Evolutionary conservation across 2,888 invertebrate species (phyloP).

Genomic region (Tyria jacobaeae): DNA sequence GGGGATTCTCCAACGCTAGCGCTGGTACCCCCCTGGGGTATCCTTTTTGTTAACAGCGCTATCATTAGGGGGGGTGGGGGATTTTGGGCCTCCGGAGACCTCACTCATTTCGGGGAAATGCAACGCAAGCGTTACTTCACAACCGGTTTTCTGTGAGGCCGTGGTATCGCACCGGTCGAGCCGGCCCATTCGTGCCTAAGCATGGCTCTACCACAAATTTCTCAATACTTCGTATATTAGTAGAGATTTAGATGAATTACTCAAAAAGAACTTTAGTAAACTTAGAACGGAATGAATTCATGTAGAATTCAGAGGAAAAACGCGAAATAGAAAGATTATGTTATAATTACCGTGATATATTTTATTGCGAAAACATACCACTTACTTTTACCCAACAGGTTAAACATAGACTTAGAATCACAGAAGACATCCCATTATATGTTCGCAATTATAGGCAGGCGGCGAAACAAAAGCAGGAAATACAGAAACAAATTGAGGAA

Average conservation of each 20-base stretch:
- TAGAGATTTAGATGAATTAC: not conserved
- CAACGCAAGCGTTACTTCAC: no score
- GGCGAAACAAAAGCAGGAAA: slow-evolving; percentile 6
- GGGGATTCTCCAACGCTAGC: no score
- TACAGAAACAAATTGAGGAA: slow-evolving; percentile 18
- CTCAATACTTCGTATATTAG: not conserved
- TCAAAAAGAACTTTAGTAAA: not conserved
- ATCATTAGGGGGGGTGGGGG: no score
- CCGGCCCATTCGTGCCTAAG: no score
- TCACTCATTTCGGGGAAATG: no score
- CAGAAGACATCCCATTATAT: not conserved
- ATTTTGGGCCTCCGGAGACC: no score
- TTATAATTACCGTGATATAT: not conserved
- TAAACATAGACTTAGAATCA: not conserved
- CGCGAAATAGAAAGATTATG: not conserved
- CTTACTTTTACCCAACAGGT: not conserved
- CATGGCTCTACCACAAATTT: not conserved
- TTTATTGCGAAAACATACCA: not conserved
- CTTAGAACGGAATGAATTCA: not conserved
- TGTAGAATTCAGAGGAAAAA: not conserved
- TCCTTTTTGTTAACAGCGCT: no score
- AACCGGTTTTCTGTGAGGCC: no score
- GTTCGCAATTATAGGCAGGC: not conserved
- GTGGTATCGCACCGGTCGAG: no score
- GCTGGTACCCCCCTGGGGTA: no score